A percentile compares a stretch with the other conserved stretches of the same genome.
These are phyloP conservation scores for Aldabrachelys gigantea DNA, from an alignment of 2,113 vertebrate species.

Conservation along the genomic window DNA sequence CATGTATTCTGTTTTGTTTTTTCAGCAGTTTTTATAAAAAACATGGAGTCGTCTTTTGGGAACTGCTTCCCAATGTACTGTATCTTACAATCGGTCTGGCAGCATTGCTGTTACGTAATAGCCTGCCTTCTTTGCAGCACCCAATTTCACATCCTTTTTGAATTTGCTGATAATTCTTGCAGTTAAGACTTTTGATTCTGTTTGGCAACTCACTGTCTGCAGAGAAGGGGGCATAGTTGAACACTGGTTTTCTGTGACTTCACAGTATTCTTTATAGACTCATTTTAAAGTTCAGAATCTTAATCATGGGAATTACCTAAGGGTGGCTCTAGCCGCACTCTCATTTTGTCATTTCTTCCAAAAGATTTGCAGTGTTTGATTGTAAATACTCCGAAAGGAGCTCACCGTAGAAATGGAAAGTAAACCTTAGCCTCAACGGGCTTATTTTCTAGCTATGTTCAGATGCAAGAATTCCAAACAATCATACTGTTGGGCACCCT, in stretches of 20 bases:
- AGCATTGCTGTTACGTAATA: slow-evolving; percentile 2
- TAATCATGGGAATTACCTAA: slow-evolving; percentile 63
- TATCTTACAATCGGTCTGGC: neutral
- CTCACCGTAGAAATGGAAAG: neutral
- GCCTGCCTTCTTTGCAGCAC: slow-evolving; percentile 24
- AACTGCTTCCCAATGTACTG: neutral
- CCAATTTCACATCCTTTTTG: slow-evolving; percentile 21
- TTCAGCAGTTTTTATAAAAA: slow-evolving; percentile 1
- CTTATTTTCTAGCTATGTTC: neutral
- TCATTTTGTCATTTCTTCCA: neutral
- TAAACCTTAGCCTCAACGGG: rapidly evolving
- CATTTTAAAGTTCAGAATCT: slow-evolving; percentile 45
- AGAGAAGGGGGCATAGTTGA: slow-evolving; percentile 26
- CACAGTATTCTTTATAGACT: slow-evolving; percentile 51
- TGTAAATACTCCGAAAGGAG: slow-evolving; percentile 35
- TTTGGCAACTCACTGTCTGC: slow-evolving; percentile 47
- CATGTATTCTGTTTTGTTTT: neutral
- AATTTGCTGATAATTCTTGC: slow-evolving; percentile 34
- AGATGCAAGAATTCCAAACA: slow-evolving; percentile 25
- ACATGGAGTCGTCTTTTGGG: neutral
- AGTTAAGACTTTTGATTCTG: slow-evolving; percentile 33
- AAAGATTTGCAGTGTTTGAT: slow-evolving; percentile 43
- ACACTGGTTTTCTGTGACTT: slow-evolving; percentile 4
- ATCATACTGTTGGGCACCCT: neutral
- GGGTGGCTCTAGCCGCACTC: slow-evolving; percentile 31